Evolutionary conservation across 1,140 invertebrate genomes (phyloP).

Genomic region (Caenorhabditis latens): DNA sequence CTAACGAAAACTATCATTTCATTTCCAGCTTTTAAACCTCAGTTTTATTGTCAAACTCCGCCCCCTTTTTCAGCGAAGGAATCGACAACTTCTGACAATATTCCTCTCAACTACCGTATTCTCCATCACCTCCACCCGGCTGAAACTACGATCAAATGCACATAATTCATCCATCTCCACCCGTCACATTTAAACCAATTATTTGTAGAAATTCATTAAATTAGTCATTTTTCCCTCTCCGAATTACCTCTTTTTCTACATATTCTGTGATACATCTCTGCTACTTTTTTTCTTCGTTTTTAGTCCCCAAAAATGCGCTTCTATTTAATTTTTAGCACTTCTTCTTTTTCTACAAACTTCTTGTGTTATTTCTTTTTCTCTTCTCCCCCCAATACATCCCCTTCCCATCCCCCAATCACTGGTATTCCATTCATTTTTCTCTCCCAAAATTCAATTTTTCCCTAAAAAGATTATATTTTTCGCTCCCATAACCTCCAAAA

Average conservation of each 20-base stretch:
- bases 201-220: too few relatives aligned
- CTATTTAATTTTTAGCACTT: background rate
- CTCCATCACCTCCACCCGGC: background rate
- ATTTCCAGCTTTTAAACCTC: background rate
- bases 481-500: background rate
- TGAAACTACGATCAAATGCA: background rate
- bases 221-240: too few relatives aligned
- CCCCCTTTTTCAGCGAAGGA: conserved; percentile 19
- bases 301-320: background rate
- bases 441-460: background rate
- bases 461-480: background rate
- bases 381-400: too few relatives aligned
- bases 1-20: too few relatives aligned
- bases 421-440: background rate
- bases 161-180: too few relatives aligned
- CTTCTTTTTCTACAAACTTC: too few relatives aligned
- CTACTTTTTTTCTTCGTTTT: background rate
- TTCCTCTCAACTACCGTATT: background rate
- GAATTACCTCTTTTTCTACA: background rate
- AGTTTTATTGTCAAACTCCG: too few relatives aligned
- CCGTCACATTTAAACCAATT: too few relatives aligned
- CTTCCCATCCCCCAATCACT: too few relatives aligned
- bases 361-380: background rate
- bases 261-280: background rate
- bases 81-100: background rate